These are phyloP conservation scores for Cisticola juncidis DNA, from an alignment of 2,113 vertebrate species.

Conservation along the genomic window DNA sequence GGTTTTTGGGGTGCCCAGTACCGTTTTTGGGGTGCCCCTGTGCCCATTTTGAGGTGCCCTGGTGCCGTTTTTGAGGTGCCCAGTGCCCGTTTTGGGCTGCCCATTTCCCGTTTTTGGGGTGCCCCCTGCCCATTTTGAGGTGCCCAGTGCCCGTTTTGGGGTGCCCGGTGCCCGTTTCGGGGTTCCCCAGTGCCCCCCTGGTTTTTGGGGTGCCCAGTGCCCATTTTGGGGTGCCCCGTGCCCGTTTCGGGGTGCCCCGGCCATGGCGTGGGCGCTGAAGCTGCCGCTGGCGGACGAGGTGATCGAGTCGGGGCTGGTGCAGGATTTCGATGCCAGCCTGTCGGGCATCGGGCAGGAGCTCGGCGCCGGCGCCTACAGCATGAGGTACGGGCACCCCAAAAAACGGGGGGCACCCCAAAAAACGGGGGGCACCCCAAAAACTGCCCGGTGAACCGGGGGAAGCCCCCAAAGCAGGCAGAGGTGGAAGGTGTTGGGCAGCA, in stretches of 20 bases:
- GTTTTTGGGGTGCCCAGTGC: neutral
- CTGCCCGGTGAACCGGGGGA: neutral
- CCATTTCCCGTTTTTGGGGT: neutral
- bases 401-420: neutral
- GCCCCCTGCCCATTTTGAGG: no score
- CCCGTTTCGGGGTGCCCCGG: neutral
- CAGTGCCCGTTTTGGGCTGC: no score
- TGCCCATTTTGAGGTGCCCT: no score
- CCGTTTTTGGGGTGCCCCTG: no score
- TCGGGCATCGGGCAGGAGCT: conserved; percentile 97
- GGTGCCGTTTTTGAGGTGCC: no score
- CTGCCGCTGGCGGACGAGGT: conserved; percentile 94
- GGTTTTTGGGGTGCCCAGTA: no score
- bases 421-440: neutral
- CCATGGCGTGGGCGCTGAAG: conserved; percentile 97
- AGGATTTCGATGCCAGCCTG: conserved; percentile 96
- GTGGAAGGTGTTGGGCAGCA: rapidly evolving
- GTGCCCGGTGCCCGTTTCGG: no score
- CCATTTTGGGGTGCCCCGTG: no score
- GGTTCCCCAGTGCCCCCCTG: no score
- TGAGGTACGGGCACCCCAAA: conserved; percentile 81
- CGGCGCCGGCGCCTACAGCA: conserved; percentile 96
- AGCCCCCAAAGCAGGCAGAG: rapidly evolving
- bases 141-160: no score
- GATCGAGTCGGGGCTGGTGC: conserved; percentile 95